Conservation (phyloP, 2,797 vertebrate species). For the Clarias platycephalus region DNA sequence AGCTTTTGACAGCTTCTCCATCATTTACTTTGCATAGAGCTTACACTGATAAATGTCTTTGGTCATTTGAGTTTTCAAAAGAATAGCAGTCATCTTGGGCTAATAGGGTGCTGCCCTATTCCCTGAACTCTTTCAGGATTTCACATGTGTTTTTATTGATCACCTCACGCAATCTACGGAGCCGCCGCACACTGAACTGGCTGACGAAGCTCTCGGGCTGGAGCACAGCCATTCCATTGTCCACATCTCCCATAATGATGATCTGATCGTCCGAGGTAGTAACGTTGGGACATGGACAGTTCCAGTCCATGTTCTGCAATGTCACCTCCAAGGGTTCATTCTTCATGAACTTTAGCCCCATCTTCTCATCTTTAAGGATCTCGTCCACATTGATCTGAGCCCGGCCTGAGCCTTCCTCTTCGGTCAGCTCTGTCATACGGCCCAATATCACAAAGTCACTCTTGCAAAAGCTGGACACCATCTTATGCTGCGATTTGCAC, state of each 20-base stretch:
- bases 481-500: conserved; percentile 88
- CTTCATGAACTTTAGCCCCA: conserved; percentile 94
- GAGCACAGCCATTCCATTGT: conserved; percentile 90
- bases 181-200: conserved; percentile 77
- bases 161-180: conserved; percentile 89
- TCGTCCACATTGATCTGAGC: conserved; percentile 90
- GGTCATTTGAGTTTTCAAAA: conserved; percentile 1
- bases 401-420: conserved; percentile 86
- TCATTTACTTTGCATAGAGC: conserved; percentile 15
- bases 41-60: neutral
- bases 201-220: conserved; percentile 92
- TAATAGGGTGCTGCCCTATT: conserved; percentile 66
- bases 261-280: conserved; percentile 84
- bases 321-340: conserved; percentile 92
- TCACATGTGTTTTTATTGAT: conserved; percentile 95
- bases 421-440: conserved; percentile 83
- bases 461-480: conserved; percentile 94
- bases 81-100: conserved; percentile 28
- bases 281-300: conserved; percentile 94
- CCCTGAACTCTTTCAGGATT: conserved; percentile 88
- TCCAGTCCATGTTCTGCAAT: conserved; percentile 92
- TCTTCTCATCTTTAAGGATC: conserved; percentile 96
- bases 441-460: conserved; percentile 94
- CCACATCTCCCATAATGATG: conserved; percentile 93
- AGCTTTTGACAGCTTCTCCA: conserved; percentile 11